phyloP scores from a whole-genome alignment of 2,797 vertebrate genomes.

The Phoxinus dragarum region DNA sequence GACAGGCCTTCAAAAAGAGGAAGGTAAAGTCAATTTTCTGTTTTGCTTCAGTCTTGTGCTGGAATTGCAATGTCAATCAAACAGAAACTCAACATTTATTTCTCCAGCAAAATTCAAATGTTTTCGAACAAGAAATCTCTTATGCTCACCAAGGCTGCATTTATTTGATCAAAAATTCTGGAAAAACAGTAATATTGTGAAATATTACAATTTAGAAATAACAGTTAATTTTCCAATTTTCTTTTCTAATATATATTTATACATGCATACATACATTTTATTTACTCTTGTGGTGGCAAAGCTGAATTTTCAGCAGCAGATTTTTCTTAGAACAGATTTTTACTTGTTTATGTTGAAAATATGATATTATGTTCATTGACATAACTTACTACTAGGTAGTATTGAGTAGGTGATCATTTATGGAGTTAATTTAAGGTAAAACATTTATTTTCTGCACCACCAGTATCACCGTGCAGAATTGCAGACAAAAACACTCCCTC shows the following conservation, averaged over 20 bases:
- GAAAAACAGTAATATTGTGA: too few relatives aligned
- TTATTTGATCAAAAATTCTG: too few relatives aligned
- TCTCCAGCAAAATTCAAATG: neutral
- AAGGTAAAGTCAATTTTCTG: constrained; percentile 81
- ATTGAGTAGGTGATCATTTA: neutral
- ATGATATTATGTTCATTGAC: too few relatives aligned
- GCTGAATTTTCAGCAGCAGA: neutral
- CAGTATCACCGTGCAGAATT: neutral
- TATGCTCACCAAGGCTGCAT: too few relatives aligned
- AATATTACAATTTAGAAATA: too few relatives aligned
- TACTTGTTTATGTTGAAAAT: too few relatives aligned
- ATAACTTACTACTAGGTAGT: too few relatives aligned
- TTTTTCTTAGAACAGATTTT: too few relatives aligned
- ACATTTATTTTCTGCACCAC: neutral
- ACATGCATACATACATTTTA: neutral
- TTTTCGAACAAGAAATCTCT: too few relatives aligned
- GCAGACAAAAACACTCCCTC: too few relatives aligned
- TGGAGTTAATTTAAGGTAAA: neutral
- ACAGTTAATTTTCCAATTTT: too few relatives aligned
- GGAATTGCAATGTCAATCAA: neutral
- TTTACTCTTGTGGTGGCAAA: neutral
- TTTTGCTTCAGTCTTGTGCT: neutral
- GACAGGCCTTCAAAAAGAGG: constrained; percentile 96
- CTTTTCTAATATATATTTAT: too few relatives aligned
- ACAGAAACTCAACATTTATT: constrained; percentile 20